phyloP scores from a whole-genome alignment of 2,113 vertebrate genomes.

The Tylochromis polylepis region DNA sequence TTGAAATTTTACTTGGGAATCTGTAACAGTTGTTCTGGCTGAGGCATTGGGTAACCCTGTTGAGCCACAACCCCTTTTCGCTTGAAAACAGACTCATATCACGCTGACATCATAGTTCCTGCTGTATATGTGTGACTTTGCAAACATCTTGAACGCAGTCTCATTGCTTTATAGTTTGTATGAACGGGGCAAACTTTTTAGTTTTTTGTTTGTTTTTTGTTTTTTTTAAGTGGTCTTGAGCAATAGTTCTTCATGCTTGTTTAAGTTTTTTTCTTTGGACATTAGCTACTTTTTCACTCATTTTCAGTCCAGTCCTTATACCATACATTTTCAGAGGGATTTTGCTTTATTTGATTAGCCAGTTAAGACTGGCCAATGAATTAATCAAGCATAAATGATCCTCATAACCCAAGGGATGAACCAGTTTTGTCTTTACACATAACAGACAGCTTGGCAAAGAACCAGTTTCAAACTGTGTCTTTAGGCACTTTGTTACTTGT shows the following conservation, averaged over 20 bases:
- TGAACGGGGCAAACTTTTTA: too few relatives aligned
- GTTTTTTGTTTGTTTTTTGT: too few relatives aligned
- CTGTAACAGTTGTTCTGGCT: background rate
- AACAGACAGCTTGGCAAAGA: fast-evolving
- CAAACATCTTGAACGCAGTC: too few relatives aligned
- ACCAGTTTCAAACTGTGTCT: background rate
- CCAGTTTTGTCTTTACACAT: background rate
- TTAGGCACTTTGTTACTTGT: background rate
- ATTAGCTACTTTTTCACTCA: background rate
- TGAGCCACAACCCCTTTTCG: background rate
- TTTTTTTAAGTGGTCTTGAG: background rate
- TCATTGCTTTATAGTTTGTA: too few relatives aligned
- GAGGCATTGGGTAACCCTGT: background rate
- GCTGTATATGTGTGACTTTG: background rate
- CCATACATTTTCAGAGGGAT: background rate
- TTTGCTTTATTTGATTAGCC: background rate
- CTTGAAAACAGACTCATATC: background rate
- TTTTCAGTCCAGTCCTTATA: background rate
- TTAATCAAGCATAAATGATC: background rate
- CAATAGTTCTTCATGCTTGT: background rate
- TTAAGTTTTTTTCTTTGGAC: background rate
- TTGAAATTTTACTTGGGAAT: background rate
- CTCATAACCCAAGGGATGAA: background rate
- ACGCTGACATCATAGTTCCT: slow-evolving; percentile 1
- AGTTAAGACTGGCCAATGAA: background rate